Evolutionary conservation across 2,113 vertebrate species (phyloP).

Genomic region (Columba janthina): DNA sequence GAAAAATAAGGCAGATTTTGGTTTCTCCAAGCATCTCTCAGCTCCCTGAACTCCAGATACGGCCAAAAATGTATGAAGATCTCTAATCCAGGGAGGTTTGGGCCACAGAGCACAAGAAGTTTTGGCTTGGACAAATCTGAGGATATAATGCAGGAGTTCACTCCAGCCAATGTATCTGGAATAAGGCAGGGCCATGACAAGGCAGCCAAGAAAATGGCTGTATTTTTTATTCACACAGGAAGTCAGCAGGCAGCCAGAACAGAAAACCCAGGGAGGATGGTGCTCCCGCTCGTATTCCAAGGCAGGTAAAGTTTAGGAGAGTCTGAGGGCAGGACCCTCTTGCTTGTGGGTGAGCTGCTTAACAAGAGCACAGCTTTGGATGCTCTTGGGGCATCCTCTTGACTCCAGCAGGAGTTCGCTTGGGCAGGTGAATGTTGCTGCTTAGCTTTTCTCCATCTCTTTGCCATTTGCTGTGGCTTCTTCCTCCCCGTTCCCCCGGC

Average conservation of each 20-base stretch:
- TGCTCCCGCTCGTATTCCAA: not conserved
- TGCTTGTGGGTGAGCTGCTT: not conserved
- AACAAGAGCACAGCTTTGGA: not conserved
- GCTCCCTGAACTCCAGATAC: not conserved
- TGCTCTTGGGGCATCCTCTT: not conserved
- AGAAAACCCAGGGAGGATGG: not conserved
- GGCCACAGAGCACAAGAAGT: not conserved
- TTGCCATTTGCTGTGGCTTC: not conserved
- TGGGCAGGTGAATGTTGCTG: too few relatives aligned
- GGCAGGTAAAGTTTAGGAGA: not conserved
- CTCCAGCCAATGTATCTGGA: not conserved
- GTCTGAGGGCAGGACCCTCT: not conserved
- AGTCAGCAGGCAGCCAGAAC: not conserved
- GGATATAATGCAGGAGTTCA: not conserved
- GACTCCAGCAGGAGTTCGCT: not conserved
- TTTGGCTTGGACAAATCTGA: not conserved
- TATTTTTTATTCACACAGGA: not conserved
- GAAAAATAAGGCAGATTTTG: not conserved
- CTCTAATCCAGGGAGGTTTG: not conserved
- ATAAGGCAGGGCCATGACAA: not conserved
- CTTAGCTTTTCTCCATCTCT: not conserved
- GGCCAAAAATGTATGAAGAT: not conserved
- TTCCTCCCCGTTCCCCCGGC: not conserved
- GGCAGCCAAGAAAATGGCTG: not conserved
- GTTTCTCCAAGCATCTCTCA: not conserved